phyloP scores from a whole-genome alignment of 1,140 invertebrate genomes.

The Drosophila santomea region DNA sequence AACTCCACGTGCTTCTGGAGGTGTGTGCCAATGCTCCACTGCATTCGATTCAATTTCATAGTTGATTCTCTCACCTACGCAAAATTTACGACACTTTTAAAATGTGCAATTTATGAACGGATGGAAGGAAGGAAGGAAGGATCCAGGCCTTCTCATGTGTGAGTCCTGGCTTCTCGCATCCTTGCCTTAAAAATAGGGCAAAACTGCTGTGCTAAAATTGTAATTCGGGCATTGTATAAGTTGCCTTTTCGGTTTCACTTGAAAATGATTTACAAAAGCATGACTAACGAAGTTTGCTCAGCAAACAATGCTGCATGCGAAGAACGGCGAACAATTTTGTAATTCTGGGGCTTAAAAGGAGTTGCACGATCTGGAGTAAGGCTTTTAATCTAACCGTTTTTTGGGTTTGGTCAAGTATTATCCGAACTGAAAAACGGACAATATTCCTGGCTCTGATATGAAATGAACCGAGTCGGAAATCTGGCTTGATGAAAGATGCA shows the following conservation, averaged over 20 bases:
- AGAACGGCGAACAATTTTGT: slow-evolving; percentile 3
- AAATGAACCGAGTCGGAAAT: neutral
- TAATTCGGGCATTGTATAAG: slow-evolving; percentile 30
- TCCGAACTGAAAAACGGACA: too few relatives aligned
- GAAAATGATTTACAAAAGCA: slow-evolving; percentile 38
- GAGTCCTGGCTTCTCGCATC: neutral
- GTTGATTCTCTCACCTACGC: slow-evolving; percentile 62
- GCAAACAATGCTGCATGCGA: slow-evolving; percentile 14
- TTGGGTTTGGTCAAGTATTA: neutral
- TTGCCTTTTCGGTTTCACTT: slow-evolving; percentile 30
- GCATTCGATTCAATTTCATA: slow-evolving; percentile 65
- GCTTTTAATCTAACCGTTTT: neutral
- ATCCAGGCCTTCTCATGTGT: neutral
- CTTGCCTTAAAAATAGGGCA: slow-evolving; percentile 9
- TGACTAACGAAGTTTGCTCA: slow-evolving; percentile 44
- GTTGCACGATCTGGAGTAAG: neutral
- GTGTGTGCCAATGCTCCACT: slow-evolving; percentile 9
- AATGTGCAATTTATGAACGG: slow-evolving; percentile 73
- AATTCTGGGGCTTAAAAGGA: neutral
- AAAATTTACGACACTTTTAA: slow-evolving; percentile 78
- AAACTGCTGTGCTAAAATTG: slow-evolving; percentile 35
- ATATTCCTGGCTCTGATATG: too few relatives aligned
- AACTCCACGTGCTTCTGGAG: neutral
- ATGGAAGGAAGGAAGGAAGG: neutral
- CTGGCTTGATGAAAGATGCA: neutral